phyloP scores from a whole-genome alignment of 2,113 vertebrate genomes.

The Vidua macroura region DNA sequence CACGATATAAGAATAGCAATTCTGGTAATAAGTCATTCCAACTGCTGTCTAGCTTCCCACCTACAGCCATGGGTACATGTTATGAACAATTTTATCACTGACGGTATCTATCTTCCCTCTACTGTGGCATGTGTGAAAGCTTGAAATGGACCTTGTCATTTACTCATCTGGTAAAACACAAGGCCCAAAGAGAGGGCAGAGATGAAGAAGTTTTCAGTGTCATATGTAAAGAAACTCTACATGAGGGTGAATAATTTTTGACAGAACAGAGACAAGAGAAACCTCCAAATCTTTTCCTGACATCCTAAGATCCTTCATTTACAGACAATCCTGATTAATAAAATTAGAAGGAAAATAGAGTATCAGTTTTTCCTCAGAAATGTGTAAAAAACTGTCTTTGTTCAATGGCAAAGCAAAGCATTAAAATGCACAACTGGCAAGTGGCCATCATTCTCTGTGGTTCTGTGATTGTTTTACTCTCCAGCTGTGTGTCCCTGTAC shows the following conservation, averaged over 20 bases:
- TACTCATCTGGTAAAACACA: background rate
- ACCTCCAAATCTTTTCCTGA: background rate
- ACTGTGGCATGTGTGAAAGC: background rate
- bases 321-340: background rate
- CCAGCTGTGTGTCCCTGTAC: background rate
- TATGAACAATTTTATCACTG: background rate
- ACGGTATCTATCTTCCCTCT: background rate
- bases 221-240: background rate
- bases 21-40: background rate
- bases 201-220: background rate
- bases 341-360: background rate
- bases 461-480: background rate
- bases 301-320: background rate
- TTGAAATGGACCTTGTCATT: background rate
- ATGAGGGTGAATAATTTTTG: background rate
- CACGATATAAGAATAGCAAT: background rate
- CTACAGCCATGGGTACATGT: background rate
- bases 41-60: background rate
- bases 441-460: background rate
- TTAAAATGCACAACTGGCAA: slow-evolving; percentile 21
- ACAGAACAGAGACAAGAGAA: background rate
- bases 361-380: background rate
- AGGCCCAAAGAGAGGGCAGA: background rate
- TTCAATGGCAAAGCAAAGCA: background rate
- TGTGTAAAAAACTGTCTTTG: background rate